Conservation (phyloP, 37 sponge, comb jelly and placozoan species). For the Geodia barretti region DNA sequence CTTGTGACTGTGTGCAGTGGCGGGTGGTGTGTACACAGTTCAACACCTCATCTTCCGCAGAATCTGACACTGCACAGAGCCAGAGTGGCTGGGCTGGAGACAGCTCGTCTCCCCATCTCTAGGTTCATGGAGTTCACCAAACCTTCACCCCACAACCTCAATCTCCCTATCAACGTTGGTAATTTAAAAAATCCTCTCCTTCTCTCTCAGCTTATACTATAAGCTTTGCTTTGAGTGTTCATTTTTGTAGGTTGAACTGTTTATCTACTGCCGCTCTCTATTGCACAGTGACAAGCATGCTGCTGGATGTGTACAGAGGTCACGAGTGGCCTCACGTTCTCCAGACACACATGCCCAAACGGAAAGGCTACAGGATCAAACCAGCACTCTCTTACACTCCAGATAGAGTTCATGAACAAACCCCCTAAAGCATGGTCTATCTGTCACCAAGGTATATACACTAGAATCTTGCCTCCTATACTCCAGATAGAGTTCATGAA, state of each 20-base stretch:
- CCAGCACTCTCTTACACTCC: neutral
- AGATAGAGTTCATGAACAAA: too few species aligned
- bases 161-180: slow-evolving; percentile 24
- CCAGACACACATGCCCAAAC: slow-evolving; percentile 1
- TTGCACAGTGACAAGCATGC: slow-evolving; percentile 12
- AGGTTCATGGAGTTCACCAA: neutral
- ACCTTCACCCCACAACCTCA: neutral
- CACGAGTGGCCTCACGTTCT: neutral
- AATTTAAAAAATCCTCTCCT: too few species aligned
- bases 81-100: neutral
- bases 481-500: too few species aligned
- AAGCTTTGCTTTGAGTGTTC: neutral
- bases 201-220: neutral
- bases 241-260: too few species aligned
- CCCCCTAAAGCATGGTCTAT: too few species aligned
- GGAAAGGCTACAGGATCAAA: slow-evolving; percentile 4
- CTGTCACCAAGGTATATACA: too few species aligned
- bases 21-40: too few species aligned
- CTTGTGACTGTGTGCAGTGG: too few species aligned
- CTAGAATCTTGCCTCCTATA: too few species aligned
- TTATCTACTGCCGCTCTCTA: too few species aligned
- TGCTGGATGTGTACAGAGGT: neutral
- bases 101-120: slow-evolving; percentile 7
- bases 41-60: neutral
- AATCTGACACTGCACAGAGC: slow-evolving; percentile 12